A percentile compares a stretch with the other conserved stretches of the same genome.
Conservation (phyloP, 2,797 vertebrate species). For the Sus cebifrons region DNA sequence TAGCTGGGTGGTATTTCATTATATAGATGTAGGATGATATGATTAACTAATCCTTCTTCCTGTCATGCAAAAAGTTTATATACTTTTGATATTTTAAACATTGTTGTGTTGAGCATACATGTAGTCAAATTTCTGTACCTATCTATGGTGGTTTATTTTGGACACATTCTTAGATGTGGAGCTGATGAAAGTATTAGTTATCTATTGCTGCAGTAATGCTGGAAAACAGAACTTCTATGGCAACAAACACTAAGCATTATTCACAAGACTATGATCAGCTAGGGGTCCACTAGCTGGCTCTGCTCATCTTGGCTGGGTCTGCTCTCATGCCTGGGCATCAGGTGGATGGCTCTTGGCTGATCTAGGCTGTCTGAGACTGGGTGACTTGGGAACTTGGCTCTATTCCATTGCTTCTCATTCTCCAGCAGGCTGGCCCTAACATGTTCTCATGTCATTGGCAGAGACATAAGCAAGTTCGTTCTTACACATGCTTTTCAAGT, state of each 20-base stretch:
- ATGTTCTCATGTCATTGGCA: not conserved
- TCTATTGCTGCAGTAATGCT: not conserved
- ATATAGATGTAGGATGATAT: not conserved
- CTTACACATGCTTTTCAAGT: not conserved
- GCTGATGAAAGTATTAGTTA: not conserved
- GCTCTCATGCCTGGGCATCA: not conserved
- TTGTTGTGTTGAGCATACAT: not conserved
- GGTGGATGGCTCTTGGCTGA: not conserved
- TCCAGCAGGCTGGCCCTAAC: not conserved
- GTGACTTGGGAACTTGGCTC: not conserved
- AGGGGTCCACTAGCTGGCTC: not conserved
- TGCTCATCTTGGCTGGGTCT: not conserved
- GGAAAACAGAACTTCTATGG: not conserved
- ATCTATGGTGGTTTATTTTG: not conserved
- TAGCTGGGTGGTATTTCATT: not conserved
- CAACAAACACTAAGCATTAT: not conserved
- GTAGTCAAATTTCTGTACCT: not conserved
- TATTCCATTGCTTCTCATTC: not conserved
- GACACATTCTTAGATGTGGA: slow-evolving; percentile 21
- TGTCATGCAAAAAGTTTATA: not conserved
- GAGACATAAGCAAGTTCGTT: not conserved
- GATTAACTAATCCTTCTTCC: not conserved
- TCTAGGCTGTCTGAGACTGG: not conserved
- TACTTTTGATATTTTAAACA: slow-evolving; percentile 16
- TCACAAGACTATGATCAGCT: not conserved